These are phyloP conservation scores for Eretmocerus hayati DNA, from an alignment of 2,888 invertebrate species.

Conservation along the genomic window DNA sequence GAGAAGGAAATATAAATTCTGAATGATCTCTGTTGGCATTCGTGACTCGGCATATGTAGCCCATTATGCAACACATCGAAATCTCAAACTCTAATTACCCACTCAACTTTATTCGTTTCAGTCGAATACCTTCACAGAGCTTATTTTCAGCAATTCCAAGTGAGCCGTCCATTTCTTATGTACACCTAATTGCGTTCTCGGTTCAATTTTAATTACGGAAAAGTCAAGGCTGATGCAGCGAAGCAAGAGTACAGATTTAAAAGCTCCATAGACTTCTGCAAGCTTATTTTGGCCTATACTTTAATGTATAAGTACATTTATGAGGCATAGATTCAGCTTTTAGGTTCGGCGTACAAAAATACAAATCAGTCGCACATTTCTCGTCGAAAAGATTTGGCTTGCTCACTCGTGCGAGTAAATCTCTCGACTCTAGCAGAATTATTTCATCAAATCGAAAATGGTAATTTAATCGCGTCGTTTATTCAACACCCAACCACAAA, in stretches of 20 bases:
- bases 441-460: conserved; percentile 29
- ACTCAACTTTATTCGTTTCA: conserved; percentile 1
- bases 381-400: not conserved
- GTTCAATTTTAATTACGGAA: conserved; percentile 14
- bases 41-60: too few species aligned
- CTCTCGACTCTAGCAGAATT: conserved; percentile 15
- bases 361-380: too few species aligned
- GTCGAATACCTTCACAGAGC: too few species aligned
- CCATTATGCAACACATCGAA: too few species aligned
- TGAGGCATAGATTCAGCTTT: not conserved
- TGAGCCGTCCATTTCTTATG: conserved; percentile 8
- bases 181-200: conserved; percentile 11
- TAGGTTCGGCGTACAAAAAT: too few species aligned
- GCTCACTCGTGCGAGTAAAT: conserved; percentile 15
- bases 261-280: not conserved
- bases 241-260: not conserved
- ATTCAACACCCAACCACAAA: conserved; percentile 32
- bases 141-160: not conserved
- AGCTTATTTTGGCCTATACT: not conserved
- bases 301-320: not conserved
- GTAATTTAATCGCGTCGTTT: conserved; percentile 35
- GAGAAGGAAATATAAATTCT: too few species aligned
- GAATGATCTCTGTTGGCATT: too few species aligned
- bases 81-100: conserved; percentile 18
- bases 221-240: not conserved